These are phyloP conservation scores for Capitulum mitella DNA, from an alignment of 2,888 invertebrate species.

Conservation along the genomic window DNA sequence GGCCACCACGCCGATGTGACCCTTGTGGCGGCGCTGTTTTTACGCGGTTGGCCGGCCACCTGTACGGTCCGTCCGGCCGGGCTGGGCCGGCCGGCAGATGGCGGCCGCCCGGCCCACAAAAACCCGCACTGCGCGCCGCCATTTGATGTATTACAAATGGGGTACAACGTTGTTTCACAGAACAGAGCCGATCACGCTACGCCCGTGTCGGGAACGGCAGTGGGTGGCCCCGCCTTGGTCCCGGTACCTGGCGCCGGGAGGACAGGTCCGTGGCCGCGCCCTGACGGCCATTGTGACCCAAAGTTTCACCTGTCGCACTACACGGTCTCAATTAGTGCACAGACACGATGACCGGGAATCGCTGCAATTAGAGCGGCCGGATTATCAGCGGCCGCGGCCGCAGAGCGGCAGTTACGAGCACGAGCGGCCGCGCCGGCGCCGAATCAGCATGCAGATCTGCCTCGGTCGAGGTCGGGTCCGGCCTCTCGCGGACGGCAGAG, in stretches of 20 bases:
- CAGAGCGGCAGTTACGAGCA: too few species aligned
- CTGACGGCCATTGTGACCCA: too few species aligned
- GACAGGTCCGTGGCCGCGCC: conserved; percentile 37
- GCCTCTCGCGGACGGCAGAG: too few species aligned
- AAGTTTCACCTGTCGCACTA: too few species aligned
- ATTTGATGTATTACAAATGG: conserved; percentile 12
- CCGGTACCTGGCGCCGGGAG: too few species aligned
- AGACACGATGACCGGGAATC: too few species aligned
- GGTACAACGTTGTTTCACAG: conserved; percentile 34
- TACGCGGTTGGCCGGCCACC: not conserved
- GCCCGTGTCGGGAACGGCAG: conserved; percentile 38
- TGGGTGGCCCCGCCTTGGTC: conserved; percentile 35
- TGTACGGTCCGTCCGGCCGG: not conserved
- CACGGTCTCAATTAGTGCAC: too few species aligned
- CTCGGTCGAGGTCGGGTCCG: too few species aligned
- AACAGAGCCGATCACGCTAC: conserved; percentile 34
- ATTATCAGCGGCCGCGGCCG: too few species aligned
- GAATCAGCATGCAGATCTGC: conserved; percentile 40
- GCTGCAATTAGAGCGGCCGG: too few species aligned
- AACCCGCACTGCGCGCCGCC: conserved; percentile 19
- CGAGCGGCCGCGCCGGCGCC: too few species aligned
- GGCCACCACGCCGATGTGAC: not conserved
- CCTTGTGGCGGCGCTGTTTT: not conserved
- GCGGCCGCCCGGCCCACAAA: conserved; percentile 32
- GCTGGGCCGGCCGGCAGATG: not conserved